Evolutionary conservation across 2,888 invertebrate species (phyloP), one percentile per base, ranked within the genome.

Genomic region (Stomorhina lunata): DNA sequence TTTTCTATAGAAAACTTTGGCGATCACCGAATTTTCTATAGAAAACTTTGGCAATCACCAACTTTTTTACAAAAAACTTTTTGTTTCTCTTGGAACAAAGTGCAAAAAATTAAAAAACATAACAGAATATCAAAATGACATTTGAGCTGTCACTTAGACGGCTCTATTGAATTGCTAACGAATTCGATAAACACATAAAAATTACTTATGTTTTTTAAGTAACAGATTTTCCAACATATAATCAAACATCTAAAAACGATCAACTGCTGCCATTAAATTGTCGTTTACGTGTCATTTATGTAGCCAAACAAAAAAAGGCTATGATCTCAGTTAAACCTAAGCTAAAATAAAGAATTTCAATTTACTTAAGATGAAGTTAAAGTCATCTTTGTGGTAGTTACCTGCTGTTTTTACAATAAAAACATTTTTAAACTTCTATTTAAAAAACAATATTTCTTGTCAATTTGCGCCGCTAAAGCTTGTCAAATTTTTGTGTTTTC

Each of bases 71-170:
- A 57, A 65, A 48, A 69, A 69, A 45, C 29, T 69, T 69, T 80
- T n/a, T n/a, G n/a, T n/a, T n/a, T n/a, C n/a, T n/a, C n/a, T n/a
- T n/a, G n/a, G 5, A 53, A 80, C 27, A 57, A 68, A 69, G 20
- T 61, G 12, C 15, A 37, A 73, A 61, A 50, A n/a, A n/a, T n/a
- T 50, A 40, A 57, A 32, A 72, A 15, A 25, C 9, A 43, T 17
- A 40, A 65, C 53, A 72, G 25, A 29, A 71, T 66, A 71, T 71
- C 10, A 84, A 85, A 76, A 37, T 85, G 84, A 84, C 81, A 84
- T 84, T 86, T 83, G 73, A 80, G 53, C 80, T 83, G 83, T 80
- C 80, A 77, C 27, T 63, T 48, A 53, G 77, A 83, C 83, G 73
- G 80, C 83, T 83, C 72, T 83, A 83, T 83, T 80, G 77, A 53